These are phyloP conservation scores for Eudasyphora cyanicolor DNA, from an alignment of 2,888 invertebrate species.

Conservation along the genomic window DNA sequence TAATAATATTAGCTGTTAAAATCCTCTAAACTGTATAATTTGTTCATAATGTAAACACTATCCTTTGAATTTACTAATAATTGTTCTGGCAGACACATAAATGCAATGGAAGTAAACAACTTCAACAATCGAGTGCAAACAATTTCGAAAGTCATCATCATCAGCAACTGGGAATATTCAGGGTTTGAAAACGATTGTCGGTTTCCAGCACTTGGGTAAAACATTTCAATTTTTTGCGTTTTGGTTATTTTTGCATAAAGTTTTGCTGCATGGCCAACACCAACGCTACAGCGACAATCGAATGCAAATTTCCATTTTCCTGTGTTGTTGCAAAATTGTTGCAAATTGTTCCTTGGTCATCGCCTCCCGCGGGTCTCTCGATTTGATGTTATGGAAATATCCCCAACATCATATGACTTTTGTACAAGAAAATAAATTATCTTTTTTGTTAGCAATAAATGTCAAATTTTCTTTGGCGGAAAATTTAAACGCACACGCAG, in stretches of 20 bases:
- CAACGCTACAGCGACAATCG: background rate
- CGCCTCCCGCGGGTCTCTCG: background rate
- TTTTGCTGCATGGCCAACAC: background rate
- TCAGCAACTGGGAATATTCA: background rate
- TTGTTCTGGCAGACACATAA: too few relatives aligned
- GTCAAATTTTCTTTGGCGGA: background rate
- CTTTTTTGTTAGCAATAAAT: background rate
- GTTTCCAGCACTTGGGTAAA: background rate
- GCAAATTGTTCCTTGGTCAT: background rate
- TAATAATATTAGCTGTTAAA: too few relatives aligned
- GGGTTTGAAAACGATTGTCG: too few relatives aligned
- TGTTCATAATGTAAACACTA: too few relatives aligned
- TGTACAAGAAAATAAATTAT: conserved; percentile 8
- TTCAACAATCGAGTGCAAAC: conserved; percentile 54
- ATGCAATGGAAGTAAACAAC: too few relatives aligned
- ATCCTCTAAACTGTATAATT: too few relatives aligned
- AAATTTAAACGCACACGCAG: too few relatives aligned
- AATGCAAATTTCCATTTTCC: conserved; percentile 60
- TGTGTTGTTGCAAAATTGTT: conserved; percentile 43
- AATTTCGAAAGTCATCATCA: conserved; percentile 52
- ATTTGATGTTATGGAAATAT: background rate
- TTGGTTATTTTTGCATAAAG: background rate
- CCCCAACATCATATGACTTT: background rate
- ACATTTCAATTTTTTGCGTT: background rate
- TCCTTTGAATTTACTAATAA: too few relatives aligned